Base-by-base conservation (phyloP, 2,888 invertebrate genomes). In the Drosophila acutilabella region DNA sequence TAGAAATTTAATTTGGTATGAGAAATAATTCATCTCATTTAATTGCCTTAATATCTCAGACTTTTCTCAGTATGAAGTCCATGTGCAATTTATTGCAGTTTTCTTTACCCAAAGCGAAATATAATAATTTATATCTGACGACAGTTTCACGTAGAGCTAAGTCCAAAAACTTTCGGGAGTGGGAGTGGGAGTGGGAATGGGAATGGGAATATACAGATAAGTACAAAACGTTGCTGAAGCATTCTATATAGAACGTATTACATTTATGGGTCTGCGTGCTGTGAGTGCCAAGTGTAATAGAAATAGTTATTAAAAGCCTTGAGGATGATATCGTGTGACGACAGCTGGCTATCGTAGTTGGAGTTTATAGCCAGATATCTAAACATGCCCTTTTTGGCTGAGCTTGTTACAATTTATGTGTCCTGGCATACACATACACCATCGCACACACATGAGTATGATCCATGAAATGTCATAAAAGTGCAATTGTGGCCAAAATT, bases 401-500 rank as follows among this genome's bases (percentile, higher is more conserved):
- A 65, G 67, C 72, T 81, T 66, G 81, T 74, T 69, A 74, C 77
- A 82, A 85, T 85, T 84, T 84, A 82, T 87, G 87, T 73, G 36
- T 44, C n/a, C 65, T 59, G 60, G 47, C 56, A 42, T 14, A 20
- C 0, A 11, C 38, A 23, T 61, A 48, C 58, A 51, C 40, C 6
- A 30, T 23, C 23, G 48, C 23, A 47, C 11, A 30, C n/a, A 10
- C 41, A 52, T 16, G 30, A 40, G 48, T 80, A 80, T 84, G 82
- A 85, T 75, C 79, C 86, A 85, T 85, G 88, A 79, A 88, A 82
- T 75, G 76, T 75, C 82, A 85, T 85, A 85, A 85, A 85, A 85
- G 73, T 77, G 85, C 85, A 85, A 88, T 85, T 85, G 85, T 68
- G 85, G 79, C 85, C 71, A 79, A 85, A 85, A 88, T 85, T 88